These are phyloP conservation scores for Eurosta solidaginis DNA, from an alignment of 1,140 invertebrate species.

Conservation along the genomic window DNA sequence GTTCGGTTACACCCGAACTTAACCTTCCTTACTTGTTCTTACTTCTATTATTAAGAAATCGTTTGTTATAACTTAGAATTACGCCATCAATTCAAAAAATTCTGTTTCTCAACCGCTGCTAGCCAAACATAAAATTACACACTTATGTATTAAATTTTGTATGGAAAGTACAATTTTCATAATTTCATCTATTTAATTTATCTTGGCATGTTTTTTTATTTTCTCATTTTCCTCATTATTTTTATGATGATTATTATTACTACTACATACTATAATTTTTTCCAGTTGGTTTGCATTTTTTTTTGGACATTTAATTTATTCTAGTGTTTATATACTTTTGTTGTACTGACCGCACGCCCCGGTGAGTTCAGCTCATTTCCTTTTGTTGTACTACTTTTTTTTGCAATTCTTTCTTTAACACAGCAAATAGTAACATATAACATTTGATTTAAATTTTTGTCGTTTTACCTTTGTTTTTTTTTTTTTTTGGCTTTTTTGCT, in stretches of 20 bases:
- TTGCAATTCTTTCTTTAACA: background rate
- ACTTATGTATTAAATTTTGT: background rate
- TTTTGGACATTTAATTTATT: constrained; percentile 13
- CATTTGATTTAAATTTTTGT: background rate
- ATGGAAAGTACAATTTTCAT: background rate
- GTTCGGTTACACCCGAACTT: no score
- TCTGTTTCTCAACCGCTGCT: no score
- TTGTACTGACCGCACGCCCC: background rate
- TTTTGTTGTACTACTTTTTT: background rate
- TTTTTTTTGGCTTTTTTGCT: background rate
- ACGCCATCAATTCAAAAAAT: no score
- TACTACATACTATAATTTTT: background rate
- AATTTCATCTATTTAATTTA: constrained; percentile 8
- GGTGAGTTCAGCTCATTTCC: background rate
- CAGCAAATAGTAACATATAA: no score
- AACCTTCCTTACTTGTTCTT: no score
- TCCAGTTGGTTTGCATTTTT: background rate
- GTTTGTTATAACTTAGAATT: no score
- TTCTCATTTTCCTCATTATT: background rate
- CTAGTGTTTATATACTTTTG: background rate
- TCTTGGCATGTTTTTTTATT: background rate
- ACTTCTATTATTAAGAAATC: no score
- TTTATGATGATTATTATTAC: constrained; percentile 11
- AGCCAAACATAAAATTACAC: no score
- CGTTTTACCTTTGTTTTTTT: background rate